A percentile compares a stretch with the other conserved stretches of the same genome.
Evolutionary conservation across 2,888 invertebrate genomes (phyloP).

Genomic region (Stegophylla sp.): DNA sequence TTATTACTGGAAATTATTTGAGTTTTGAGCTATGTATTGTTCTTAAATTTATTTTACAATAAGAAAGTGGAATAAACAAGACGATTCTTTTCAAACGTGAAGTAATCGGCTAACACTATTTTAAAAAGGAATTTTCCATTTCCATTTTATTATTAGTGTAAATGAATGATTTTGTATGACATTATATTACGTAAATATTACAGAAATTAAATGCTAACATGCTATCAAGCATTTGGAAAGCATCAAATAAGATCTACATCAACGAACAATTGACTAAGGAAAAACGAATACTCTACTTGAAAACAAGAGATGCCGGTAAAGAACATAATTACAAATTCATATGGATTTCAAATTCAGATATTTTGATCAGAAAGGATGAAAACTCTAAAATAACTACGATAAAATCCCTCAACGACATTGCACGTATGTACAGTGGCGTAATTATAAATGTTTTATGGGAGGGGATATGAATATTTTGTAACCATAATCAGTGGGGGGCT

Average conservation of each 20-base stretch:
- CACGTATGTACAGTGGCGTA: background rate
- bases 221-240: background rate
- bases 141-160: too few relatives aligned
- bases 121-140: too few relatives aligned
- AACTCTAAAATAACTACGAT: background rate
- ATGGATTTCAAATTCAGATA: background rate
- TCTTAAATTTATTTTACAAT: too few relatives aligned
- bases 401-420: background rate
- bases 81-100: too few relatives aligned
- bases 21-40: too few relatives aligned
- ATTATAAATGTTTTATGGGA: background rate
- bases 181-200: too few relatives aligned
- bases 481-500: too few relatives aligned
- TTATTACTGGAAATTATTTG: too few relatives aligned
- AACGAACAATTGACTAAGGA: background rate
- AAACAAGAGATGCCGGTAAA: background rate
- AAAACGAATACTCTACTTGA: background rate
- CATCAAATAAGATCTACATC: background rate
- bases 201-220: slow-evolving; percentile 2
- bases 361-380: background rate
- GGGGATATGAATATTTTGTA: too few relatives aligned
- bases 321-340: background rate
- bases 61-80: too few relatives aligned
- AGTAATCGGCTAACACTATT: too few relatives aligned
- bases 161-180: too few relatives aligned